Evolutionary conservation across 2,888 invertebrate genomes (phyloP).

Genomic region (Drosophila heteroneura): DNA sequence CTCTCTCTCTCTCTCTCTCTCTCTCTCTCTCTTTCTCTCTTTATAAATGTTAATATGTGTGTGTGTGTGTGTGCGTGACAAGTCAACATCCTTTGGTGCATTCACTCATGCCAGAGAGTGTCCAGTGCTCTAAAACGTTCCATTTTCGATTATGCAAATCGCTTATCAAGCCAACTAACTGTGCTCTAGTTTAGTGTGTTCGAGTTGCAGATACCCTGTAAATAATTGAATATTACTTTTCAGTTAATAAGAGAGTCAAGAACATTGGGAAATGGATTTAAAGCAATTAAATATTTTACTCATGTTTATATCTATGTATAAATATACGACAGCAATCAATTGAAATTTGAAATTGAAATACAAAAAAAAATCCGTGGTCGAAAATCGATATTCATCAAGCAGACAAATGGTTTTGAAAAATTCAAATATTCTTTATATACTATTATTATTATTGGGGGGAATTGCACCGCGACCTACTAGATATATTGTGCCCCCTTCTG

Average conservation of each 20-base stretch:
- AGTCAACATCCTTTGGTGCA: conserved; percentile 83
- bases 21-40: not conserved
- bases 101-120: conserved; percentile 66
- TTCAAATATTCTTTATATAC: too few species aligned
- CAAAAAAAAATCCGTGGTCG: too few species aligned
- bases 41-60: not conserved
- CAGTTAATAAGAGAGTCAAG: not conserved
- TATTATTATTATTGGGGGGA: too few species aligned
- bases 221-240: not conserved
- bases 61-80: conserved; percentile 41
- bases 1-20: not conserved
- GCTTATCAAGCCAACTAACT: conserved; percentile 65
- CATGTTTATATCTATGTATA: not conserved
- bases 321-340: not conserved
- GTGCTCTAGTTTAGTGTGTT: not conserved
- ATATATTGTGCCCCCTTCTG: too few species aligned
- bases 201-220: not conserved
- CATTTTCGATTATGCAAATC: conserved; percentile 77
- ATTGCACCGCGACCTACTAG: too few species aligned
- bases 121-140: conserved; percentile 67
- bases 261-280: not conserved
- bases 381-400: not conserved
- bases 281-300: not conserved
- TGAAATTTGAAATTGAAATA: too few species aligned
- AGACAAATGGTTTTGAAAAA: too few species aligned